Evolutionary conservation across 2,888 invertebrate genomes (phyloP).

Genomic region (Gibbula magus): DNA sequence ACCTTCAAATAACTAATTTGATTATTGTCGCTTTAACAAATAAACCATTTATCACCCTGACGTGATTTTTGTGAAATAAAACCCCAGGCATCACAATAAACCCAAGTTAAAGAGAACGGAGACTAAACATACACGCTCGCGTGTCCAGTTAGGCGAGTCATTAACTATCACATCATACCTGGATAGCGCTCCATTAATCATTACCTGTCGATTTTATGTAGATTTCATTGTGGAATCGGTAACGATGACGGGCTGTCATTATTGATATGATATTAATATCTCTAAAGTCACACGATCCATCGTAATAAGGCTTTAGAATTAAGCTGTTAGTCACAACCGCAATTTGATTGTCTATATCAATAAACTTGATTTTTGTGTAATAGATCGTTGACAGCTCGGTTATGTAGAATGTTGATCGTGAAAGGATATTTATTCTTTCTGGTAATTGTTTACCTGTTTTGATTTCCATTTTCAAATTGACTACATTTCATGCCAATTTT

Average conservation of each 20-base stretch:
- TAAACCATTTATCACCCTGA: no score
- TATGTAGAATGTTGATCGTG: background rate
- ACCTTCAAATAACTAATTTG: no score
- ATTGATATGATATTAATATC: background rate
- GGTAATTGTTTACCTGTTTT: background rate
- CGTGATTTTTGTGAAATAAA: no score
- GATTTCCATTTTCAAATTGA: background rate
- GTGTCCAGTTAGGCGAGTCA: background rate
- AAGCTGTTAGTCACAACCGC: background rate
- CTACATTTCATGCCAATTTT: conserved; percentile 1
- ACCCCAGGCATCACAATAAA: no score
- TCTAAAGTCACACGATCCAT: background rate
- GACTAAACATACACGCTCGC: background rate
- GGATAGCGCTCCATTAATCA: background rate
- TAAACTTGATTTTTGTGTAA: background rate
- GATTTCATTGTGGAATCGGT: background rate
- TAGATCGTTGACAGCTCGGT: background rate
- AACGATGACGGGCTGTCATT: background rate
- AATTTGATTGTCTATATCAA: background rate
- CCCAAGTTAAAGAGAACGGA: background rate
- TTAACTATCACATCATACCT: background rate
- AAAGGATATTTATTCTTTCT: background rate
- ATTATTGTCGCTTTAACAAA: no score
- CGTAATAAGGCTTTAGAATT: background rate
- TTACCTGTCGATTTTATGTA: background rate